Base-by-base conservation (phyloP, 2,113 vertebrate species). In the Scomber scombrus region DNA sequence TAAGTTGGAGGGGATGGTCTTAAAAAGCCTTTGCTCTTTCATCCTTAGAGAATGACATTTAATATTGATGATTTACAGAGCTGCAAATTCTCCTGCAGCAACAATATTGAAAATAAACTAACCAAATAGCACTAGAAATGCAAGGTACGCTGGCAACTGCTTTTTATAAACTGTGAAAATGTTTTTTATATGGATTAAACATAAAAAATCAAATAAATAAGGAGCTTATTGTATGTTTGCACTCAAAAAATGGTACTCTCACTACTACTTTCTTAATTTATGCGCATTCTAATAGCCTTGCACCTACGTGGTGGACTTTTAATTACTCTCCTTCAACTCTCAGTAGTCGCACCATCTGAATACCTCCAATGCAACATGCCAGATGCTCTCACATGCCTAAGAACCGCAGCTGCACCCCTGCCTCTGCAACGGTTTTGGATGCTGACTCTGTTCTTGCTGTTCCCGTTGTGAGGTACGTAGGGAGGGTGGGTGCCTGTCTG, bases 401-500 rank as follows among this genome's bases (percentile, higher is more conserved):
- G 45, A 63, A 21, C 54, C 63, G 80, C 86, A 85, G 80, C 84
- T 88, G 80, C 80, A 72, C 40, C 57, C 12, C 46, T 51, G 60
- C 43, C 26, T 34, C 3, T 21, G 15, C 63, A 9, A 69, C 26
- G 1, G 45, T 75, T 75, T 26, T 68, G 76, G 85, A 86, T 75
- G 85, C 85, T 77, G 73, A 90, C 58, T 58, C n/a, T 75, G 88
- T 56, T 71, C 34, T 66, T 13, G 58, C 21, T 58, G 61, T 21
- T 40, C 23, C 18, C 16, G 40, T 75, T 79, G 49, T 47, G 34
- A 73, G 71, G 47, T 60, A 73, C 46, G 23, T 29, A 71, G 11
- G 16, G 72, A 82, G 87, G 87, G 82, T 13, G 80, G 80, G 55
- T 62, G 68, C 69, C 63, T 10, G 29, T 62, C 78, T 86, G 81